Evolutionary conservation across 2,797 vertebrate genomes (phyloP), one percentile per base, ranked within the genome.

Genomic region (Hippoglossus hippoglossus): DNA sequence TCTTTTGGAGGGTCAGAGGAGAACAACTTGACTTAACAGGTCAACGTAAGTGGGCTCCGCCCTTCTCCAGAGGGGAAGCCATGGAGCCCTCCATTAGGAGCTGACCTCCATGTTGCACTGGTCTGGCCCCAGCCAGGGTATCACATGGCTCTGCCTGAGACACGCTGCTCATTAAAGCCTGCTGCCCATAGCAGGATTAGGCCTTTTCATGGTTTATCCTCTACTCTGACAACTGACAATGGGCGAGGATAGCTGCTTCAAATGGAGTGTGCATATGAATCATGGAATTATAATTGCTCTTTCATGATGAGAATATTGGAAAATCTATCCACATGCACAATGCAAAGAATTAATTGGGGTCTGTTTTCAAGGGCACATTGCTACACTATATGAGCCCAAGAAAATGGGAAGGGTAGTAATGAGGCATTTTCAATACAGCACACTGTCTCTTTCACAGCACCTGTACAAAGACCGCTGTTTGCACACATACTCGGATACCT

Each of bases 11-110:
- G 93, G 93, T 94, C 93, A 93, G 87, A 82, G 83, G 90, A 92
- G 86, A 92, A 90, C 91, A 92, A 93, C 91, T 94, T 93, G 91
- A 94, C 94, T 95, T 95, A 94, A 92, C 93, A 89, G 93, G 93
- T 94, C 93, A 94, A 89, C 65, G 75, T 89, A 88, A 94, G 91
- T 92, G 89, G 92, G 90, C 90, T 85, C 90, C 93, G 84, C 93
- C 92, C 91, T 92, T 91, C 90, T 92, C 90, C 85, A 85, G 88
- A 93, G 92, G 90, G 90, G 87, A 89, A 87, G 89, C 88, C 87
- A 90, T 58, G 79, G 90, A 93, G 89, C 88, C 92, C 87, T 90
- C 93, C 85, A 94, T 95, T 94, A 94, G 82, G 79, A 83, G 73
- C 86, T 94, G 93, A 94, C 91, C 91, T 90, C 87, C 80, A 64